Percentiles rank a stretch among this genome's conserved stretches.
phyloP scores from a whole-genome alignment of 2,113 vertebrate species.

The Cepphus grylle region DNA sequence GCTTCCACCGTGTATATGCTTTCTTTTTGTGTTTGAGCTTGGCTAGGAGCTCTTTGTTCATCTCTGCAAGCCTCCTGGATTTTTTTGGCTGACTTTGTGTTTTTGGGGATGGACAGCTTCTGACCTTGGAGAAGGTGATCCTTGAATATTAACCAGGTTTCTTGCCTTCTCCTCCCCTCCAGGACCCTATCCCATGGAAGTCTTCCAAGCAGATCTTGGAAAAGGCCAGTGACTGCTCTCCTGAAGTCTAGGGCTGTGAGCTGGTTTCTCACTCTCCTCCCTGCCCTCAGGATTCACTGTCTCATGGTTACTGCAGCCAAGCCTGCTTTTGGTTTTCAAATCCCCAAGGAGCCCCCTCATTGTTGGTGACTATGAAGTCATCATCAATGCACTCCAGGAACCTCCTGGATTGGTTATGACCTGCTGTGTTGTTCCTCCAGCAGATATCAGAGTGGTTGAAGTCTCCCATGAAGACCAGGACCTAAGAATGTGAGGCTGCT shows the following conservation, averaged over 20 bases:
- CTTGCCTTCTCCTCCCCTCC: not conserved
- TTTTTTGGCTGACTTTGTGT: not conserved
- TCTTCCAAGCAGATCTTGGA: not conserved
- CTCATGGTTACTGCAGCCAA: not conserved
- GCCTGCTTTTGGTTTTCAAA: not conserved
- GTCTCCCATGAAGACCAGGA: not conserved
- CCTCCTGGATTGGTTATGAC: not conserved
- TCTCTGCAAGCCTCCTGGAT: not conserved
- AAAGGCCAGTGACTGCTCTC: not conserved
- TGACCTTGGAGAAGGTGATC: not conserved
- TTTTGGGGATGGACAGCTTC: not conserved
- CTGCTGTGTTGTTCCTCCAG: not conserved
- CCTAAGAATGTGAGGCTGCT: not conserved
- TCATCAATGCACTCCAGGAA: not conserved
- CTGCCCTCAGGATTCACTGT: not conserved
- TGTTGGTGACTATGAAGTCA: not conserved
- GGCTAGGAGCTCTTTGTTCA: not conserved
- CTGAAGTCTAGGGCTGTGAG: not conserved
- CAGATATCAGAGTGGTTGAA: not conserved
- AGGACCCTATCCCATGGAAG: not conserved
- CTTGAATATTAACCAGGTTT: not conserved
- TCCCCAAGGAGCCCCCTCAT: not conserved
- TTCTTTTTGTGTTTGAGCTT: not conserved
- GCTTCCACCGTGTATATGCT: not conserved
- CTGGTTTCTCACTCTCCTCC: not conserved